phyloP scores from a whole-genome alignment of 2,113 vertebrate species.

The Siphamia tubifer region DNA sequence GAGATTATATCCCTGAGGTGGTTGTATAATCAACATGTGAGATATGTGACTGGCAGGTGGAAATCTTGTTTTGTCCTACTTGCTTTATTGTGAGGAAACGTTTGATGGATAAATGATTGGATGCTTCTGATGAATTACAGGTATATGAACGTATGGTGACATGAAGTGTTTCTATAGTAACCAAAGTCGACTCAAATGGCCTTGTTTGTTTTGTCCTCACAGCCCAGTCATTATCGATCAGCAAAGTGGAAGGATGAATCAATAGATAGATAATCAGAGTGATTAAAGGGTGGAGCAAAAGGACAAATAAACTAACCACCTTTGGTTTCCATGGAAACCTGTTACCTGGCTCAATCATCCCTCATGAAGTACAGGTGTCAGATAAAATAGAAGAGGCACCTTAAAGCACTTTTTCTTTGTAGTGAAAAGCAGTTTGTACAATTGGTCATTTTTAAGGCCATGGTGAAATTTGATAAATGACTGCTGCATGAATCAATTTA shows the following conservation, averaged over 20 bases:
- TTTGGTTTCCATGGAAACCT: constrained; percentile 49
- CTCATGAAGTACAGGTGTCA: not conserved
- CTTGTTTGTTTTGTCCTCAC: constrained; percentile 1
- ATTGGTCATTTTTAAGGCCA: not conserved
- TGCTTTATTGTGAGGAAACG: not conserved
- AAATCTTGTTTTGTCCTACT: not conserved
- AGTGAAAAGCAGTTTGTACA: not conserved
- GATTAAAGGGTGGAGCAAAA: constrained; percentile 6
- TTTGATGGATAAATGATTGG: not conserved
- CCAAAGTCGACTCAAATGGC: not conserved
- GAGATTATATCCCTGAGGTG: constrained; percentile 23
- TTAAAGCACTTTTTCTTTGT: not conserved
- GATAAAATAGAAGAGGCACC: not conserved
- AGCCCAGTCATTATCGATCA: constrained; percentile 12
- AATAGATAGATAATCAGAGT: not conserved
- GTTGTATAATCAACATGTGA: constrained; percentile 28
- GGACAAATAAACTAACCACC: not conserved
- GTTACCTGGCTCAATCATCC: not conserved
- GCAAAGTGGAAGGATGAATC: not conserved
- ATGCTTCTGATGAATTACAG: not conserved
- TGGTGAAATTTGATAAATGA: too few relatives aligned
- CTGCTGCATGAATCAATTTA: too few relatives aligned
- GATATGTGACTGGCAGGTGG: constrained; percentile 30
- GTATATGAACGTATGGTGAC: not conserved
- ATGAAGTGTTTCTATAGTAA: constrained; percentile 48